Percentiles rank a stretch among this genome's conserved stretches.
These are phyloP conservation scores for Drosophila micromelanica DNA, from an alignment of 1,140 invertebrate species.

Conservation along the genomic window DNA sequence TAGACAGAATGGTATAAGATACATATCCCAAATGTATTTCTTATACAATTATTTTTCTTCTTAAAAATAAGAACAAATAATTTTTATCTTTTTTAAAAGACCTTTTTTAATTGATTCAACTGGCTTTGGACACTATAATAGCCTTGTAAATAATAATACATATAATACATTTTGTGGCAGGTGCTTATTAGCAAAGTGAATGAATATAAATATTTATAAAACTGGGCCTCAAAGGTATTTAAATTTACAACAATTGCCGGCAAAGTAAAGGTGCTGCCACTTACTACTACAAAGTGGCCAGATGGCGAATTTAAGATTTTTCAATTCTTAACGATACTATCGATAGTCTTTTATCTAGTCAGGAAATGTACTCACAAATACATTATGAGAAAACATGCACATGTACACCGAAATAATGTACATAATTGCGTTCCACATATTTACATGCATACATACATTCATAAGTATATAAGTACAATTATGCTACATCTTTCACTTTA, in stretches of 20 bases:
- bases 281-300: not conserved
- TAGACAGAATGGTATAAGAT: too few relatives aligned
- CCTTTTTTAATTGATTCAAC: too few relatives aligned
- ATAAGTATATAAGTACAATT: not conserved
- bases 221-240: not conserved
- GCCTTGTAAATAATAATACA: too few relatives aligned
- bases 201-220: too few relatives aligned
- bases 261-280: constrained; percentile 10
- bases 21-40: too few relatives aligned
- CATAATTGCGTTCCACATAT: not conserved
- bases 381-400: not conserved
- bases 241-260: not conserved
- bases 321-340: constrained; percentile 3
- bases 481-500: not conserved
- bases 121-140: too few relatives aligned
- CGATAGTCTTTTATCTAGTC: constrained; percentile 1
- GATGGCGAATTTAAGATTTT: not conserved
- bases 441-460: not conserved
- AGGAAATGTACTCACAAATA: constrained; percentile 25
- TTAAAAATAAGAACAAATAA: too few relatives aligned
- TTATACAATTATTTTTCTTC: too few relatives aligned
- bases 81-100: too few relatives aligned
- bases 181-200: too few relatives aligned
- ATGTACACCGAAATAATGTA: not conserved
- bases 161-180: too few relatives aligned